Base-by-base conservation (phyloP, 2,113 vertebrate species). In the Aplodontia rufa region DNA sequence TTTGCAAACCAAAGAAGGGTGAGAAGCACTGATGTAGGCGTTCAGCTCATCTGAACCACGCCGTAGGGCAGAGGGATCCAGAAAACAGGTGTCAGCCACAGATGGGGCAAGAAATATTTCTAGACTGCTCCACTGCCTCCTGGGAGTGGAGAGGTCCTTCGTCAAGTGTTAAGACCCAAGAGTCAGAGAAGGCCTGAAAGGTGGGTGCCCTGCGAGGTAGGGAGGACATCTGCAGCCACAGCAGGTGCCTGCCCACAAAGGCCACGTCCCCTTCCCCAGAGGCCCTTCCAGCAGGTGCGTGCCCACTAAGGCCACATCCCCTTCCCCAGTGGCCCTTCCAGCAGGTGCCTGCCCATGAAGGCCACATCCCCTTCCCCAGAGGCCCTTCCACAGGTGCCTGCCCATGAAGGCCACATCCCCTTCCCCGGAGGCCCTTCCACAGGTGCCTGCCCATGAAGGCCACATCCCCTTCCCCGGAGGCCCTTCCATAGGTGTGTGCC, bases 151-250 rank as follows among this genome's bases (percentile, higher is more conserved):
- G 42, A 75, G n/a, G 37, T 62, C 74, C 93, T 87, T 68, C 32
- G 37, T 96, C 95, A 94, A 32, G 75, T 53, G n/a, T 32, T 62
- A 83, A 76, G 91, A 90, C 26, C n/a, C 53, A 47, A 53, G 62
- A 74, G 93, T 49, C 68, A 87, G 12, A 68, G 75, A n/a, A 72
- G 45, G 45, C 6, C 62, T 71, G 79, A 60, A 92, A 91, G 92
- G 81, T 3, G 28, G 60, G 58, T 37, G 42, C 58, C 82, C 68
- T 76, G 71, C 16, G 40, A 75, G 55, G 45, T 51, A 69, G 79
- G 47, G 40, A 93, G 74, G 87, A 90, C 64, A 84, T 24, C 4
- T 17, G 30, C 24, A 30, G 69, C 49, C 74, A 28, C 55, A 60
- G 85, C 85, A 64, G 60, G 51, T 0, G 49, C 0, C 1, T 11